phyloP scores from a whole-genome alignment of 2,888 invertebrate species.

The Drosophila dives region DNA sequence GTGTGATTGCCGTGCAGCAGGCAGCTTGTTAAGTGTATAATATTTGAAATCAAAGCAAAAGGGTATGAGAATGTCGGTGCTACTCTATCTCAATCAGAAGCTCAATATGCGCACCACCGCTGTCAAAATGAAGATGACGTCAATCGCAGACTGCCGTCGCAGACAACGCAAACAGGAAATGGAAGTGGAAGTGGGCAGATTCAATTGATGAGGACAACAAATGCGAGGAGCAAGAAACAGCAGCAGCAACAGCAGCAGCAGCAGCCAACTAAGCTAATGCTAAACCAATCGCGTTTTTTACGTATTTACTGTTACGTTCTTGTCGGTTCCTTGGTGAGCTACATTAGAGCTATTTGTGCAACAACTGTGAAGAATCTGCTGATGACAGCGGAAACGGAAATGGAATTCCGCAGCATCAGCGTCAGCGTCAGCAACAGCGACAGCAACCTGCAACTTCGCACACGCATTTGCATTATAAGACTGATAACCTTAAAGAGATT shows the following conservation, averaged over 20 bases:
- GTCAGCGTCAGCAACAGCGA: conserved; percentile 16
- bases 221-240: conserved; percentile 27
- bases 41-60: conserved; percentile 84
- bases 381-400: conserved; percentile 18
- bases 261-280: conserved; percentile 64
- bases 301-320: conserved; percentile 66
- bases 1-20: conserved; percentile 50
- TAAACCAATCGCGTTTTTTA: conserved; percentile 70
- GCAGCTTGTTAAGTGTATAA: conserved; percentile 78
- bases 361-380: conserved; percentile 38
- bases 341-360: conserved; percentile 62
- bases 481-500: conserved; percentile 84
- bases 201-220: conserved; percentile 49
- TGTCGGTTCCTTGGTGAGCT: conserved; percentile 67
- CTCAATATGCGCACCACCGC: conserved; percentile 82
- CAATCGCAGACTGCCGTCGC: conserved; percentile 25
- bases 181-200: conserved; percentile 13
- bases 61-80: conserved; percentile 77
- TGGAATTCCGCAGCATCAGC: conserved; percentile 29
- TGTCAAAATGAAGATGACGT: conserved; percentile 81
- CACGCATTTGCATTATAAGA: conserved; percentile 84
- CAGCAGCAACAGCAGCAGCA: background rate
- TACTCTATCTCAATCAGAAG: conserved; percentile 67
- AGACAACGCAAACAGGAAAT: conserved; percentile 26
- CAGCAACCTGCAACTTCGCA: conserved; percentile 38